Evolutionary conservation across 2,797 vertebrate species (phyloP).

Genomic region (Girardinus metallicus): DNA sequence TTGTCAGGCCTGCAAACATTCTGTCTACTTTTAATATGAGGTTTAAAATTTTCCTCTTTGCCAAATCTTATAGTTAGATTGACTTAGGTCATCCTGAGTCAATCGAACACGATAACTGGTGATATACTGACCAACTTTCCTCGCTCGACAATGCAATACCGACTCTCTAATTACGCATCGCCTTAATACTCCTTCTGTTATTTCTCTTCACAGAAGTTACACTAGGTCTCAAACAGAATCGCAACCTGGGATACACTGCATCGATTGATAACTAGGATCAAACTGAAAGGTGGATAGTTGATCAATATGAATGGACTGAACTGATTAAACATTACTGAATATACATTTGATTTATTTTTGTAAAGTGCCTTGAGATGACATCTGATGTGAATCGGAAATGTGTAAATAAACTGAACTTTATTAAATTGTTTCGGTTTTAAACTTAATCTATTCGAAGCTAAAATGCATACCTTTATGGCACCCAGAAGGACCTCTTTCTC

Average conservation of each 20-base stretch:
- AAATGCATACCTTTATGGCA: conserved; percentile 77
- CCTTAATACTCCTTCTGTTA: neutral
- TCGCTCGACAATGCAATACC: too few relatives aligned
- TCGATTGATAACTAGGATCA: neutral
- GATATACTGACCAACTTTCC: neutral
- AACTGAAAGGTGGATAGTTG: neutral
- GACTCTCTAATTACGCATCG: neutral
- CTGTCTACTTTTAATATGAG: neutral
- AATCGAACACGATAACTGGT: neutral
- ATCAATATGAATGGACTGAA: neutral
- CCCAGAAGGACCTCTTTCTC: conserved; percentile 81
- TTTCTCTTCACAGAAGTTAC: neutral
- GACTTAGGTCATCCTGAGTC: neutral
- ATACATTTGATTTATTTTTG: neutral
- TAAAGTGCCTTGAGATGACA: neutral
- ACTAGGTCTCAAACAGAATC: neutral
- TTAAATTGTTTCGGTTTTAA: neutral
- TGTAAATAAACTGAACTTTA: neutral
- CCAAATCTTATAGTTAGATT: neutral
- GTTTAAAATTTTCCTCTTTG: neutral
- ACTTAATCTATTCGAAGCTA: neutral
- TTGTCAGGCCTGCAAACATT: neutral
- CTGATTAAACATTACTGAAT: neutral
- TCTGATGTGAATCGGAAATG: neutral
- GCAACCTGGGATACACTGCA: neutral